Conservation (phyloP, 1,140 invertebrate genomes). For the Trichoplusia ni region DNA sequence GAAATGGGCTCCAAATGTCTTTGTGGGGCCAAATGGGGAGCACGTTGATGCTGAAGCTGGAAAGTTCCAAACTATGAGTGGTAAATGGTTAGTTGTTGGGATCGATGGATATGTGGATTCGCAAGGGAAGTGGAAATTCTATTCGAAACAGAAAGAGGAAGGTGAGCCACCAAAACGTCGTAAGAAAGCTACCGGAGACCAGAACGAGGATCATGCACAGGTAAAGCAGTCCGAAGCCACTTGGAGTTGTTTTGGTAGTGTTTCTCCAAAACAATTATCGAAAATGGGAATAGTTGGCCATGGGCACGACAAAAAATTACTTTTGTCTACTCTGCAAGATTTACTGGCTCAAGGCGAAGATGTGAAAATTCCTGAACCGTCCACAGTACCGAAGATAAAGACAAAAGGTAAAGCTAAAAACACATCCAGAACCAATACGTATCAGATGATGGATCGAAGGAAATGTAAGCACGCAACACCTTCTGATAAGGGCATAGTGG, state of each 20-base stretch:
- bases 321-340: constrained; percentile 49
- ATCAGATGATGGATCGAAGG: constrained; percentile 34
- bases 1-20: constrained; percentile 65
- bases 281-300: constrained; percentile 70
- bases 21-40: constrained; percentile 66
- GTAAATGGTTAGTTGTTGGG: constrained; percentile 67
- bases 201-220: neutral
- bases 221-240: constrained; percentile 45
- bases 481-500: constrained; percentile 63
- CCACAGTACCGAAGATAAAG: constrained; percentile 44
- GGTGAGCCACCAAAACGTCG: constrained; percentile 31
- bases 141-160: constrained; percentile 40
- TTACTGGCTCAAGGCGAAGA: constrained; percentile 59
- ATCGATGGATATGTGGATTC: constrained; percentile 67
- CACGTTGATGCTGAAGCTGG: constrained; percentile 60
- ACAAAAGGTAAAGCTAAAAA: constrained; percentile 37
- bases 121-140: constrained; percentile 61
- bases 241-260: constrained; percentile 72
- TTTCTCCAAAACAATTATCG: constrained; percentile 57
- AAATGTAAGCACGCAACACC: constrained; percentile 61
- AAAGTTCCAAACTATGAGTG: constrained; percentile 62
- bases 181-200: constrained; percentile 26
- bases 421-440: neutral
- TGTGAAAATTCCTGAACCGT: constrained; percentile 59
- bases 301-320: constrained; percentile 63